Conservation (phyloP, 1,140 invertebrate genomes). For the Drosophila dunni region DNA sequence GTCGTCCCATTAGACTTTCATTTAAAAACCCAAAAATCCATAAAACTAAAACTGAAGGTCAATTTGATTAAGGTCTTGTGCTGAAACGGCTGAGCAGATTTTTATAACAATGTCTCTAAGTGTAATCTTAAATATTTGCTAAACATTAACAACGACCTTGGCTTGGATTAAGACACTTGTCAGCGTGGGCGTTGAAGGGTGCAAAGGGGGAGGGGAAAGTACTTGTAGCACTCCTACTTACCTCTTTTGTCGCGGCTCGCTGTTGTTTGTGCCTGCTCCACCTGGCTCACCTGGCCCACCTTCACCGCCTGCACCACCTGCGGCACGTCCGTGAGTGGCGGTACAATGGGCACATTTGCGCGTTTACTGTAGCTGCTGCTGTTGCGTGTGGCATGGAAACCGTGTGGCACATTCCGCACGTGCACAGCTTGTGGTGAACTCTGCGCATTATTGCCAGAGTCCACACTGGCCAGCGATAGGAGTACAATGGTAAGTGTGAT, state of each 20-base stretch:
- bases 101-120: constrained; percentile 43
- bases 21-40: no score
- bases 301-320: background rate
- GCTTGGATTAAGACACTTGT: constrained; percentile 57
- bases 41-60: constrained; percentile 16
- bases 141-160: constrained; percentile 56
- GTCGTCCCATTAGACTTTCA: background rate
- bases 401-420: constrained; percentile 38
- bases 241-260: constrained; percentile 69
- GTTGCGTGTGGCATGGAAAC: constrained; percentile 31
- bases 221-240: constrained; percentile 54
- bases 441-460: constrained; percentile 65
- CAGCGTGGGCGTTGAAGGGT: background rate
- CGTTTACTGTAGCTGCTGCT: constrained; percentile 23
- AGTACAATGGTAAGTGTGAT: constrained; percentile 56
- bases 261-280: background rate
- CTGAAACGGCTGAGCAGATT: constrained; percentile 32
- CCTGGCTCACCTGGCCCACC: no score
- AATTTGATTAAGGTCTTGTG: constrained; percentile 26
- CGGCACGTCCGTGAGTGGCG: background rate
- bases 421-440: background rate
- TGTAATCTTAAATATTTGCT: constrained; percentile 73
- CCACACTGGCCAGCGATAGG: constrained; percentile 68
- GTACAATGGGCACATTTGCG: constrained; percentile 43
- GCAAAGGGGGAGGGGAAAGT: constrained; percentile 11